Base-by-base conservation (phyloP, 2,797 vertebrate species). In the Leptoclinus maculatus region DNA sequence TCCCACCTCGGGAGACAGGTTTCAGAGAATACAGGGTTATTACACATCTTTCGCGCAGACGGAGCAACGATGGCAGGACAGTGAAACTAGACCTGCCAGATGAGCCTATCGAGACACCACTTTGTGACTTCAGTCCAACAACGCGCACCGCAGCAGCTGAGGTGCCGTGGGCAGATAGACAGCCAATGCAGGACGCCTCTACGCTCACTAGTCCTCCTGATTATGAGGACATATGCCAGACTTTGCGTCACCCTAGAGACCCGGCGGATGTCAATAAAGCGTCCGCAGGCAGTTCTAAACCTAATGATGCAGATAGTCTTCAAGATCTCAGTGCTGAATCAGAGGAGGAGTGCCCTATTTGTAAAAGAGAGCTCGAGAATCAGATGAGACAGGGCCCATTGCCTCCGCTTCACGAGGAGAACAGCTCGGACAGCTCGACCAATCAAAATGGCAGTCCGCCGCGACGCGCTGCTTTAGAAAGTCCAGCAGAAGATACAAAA, bases 11-110 rank as follows among this genome's bases (percentile, higher is more conserved):
- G 76, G 95, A 96, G 87, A 93, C 95, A 19, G 94, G 95, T 51
- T 96, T 95, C 83, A 90, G 94, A 94, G 95, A 96, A 92, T 95
- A 96, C 90, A 94, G 95, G 87, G 94, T 95, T 66, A 78, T 95
- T 64, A 73, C 95, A 7, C 94, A 95, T 81, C 92, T 95, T 88
- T 94, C 94, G 2, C 94, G 94, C 45, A 92, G 94, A 83, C 79
- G 91, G 38, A 95, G 94, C 85, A 94, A 90, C 11, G 92, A 94
- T 14, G 94, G 95, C 71, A 93, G 95, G 87, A 94, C 94, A 27
- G 93, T 95, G 3, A 96, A 96, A 84, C 87, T 95, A 38, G 95
- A 95, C 68, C 85, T 94, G 79, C 89, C 92, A 5, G 89, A 93
- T 57, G 93, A 94, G 83, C 91, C 94, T 13, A 92, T 94, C 0